A percentile compares a stretch with the other conserved stretches of the same genome.
These are phyloP conservation scores for Ochropleura leucogaster DNA, from an alignment of 2,888 invertebrate species.

Conservation along the genomic window DNA sequence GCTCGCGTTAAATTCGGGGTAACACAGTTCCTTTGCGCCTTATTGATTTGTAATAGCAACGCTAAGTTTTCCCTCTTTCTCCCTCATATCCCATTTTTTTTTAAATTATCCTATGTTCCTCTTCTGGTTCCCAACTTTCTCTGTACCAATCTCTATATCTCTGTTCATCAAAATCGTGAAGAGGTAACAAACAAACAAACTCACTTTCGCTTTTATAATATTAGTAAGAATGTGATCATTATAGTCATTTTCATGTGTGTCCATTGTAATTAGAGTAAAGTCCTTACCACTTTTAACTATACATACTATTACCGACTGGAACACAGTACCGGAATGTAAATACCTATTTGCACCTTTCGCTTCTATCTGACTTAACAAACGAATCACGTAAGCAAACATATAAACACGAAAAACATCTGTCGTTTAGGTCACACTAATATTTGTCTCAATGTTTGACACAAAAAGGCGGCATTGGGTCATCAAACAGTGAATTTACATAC, in stretches of 20 bases:
- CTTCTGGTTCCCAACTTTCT: no score
- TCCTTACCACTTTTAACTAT: background rate
- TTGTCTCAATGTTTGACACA: constrained; percentile 14
- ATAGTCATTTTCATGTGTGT: background rate
- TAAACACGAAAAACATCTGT: constrained; percentile 17
- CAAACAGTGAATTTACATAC: constrained; percentile 31
- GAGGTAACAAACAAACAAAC: no score
- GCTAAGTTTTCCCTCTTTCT: no score
- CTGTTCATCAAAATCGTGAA: no score
- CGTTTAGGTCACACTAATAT: constrained; percentile 40
- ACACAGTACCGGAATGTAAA: constrained; percentile 4
- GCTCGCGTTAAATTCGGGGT: no score
- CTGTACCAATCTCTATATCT: no score
- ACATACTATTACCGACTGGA: background rate
- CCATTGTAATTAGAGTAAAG: background rate
- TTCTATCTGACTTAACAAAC: constrained; percentile 19
- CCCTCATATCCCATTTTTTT: no score
- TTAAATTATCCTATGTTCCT: no score
- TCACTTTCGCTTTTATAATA: no score
- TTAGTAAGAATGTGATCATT: no score
- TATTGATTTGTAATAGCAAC: no score
- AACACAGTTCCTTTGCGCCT: no score
- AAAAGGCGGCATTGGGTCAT: constrained; percentile 12
- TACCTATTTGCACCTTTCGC: constrained; percentile 11
- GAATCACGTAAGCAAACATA: constrained; percentile 35